Evolutionary conservation across 2,888 invertebrate genomes (phyloP).

Genomic region (Eupithecia vulgata): DNA sequence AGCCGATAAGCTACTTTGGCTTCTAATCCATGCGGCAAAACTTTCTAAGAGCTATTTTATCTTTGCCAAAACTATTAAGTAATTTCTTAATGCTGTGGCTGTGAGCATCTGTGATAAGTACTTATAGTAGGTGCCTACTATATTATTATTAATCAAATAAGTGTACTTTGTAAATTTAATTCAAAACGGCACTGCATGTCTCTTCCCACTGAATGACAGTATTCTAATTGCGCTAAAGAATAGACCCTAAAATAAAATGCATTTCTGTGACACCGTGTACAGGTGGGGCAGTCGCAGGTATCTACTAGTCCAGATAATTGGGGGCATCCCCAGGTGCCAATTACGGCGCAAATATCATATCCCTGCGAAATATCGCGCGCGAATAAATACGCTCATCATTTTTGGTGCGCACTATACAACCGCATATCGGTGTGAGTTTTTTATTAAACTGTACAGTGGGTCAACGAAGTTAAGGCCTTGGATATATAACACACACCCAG

Average conservation of each 20-base stretch:
- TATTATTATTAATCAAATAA: no score
- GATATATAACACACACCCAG: not conserved
- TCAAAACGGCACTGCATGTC: no score
- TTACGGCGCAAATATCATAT: constrained; percentile 3
- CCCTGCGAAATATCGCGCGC: constrained; percentile 1
- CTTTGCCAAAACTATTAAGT: not conserved
- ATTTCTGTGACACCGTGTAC: not conserved
- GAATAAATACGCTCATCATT: constrained; percentile 7
- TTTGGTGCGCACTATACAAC: not conserved
- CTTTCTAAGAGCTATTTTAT: not conserved
- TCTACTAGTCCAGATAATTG: constrained; percentile 20
- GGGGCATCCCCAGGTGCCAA: constrained; percentile 19
- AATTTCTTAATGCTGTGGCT: not conserved
- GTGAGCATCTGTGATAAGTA: no score
- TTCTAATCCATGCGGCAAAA: not conserved
- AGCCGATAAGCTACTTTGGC: not conserved
- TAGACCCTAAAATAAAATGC: not conserved
- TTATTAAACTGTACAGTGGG: not conserved
- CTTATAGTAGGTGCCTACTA: no score
- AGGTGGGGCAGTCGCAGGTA: not conserved
- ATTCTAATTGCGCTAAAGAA: not conserved
- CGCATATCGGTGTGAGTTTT: not conserved
- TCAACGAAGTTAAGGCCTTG: not conserved
- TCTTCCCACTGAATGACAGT: not conserved
- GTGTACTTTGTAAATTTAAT: no score